Base-by-base conservation (phyloP, 1,140 invertebrate genomes). In the Bombus impatiens region DNA sequence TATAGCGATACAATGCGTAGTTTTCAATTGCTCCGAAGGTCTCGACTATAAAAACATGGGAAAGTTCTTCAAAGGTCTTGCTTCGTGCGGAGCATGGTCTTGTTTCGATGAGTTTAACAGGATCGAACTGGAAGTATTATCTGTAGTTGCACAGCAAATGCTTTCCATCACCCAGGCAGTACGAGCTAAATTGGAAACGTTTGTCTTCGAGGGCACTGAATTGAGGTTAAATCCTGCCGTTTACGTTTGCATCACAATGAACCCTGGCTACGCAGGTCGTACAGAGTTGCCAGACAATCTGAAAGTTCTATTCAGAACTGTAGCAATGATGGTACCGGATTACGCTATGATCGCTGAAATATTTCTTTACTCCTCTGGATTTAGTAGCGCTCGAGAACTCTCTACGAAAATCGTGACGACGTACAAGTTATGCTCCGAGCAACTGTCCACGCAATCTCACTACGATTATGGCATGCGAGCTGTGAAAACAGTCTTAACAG, bases 71-170 rank as follows among this genome's bases (percentile, higher is more conserved):
- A 98, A 98, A 94, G 98, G 98, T 37, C 93, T 99, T 6, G 98
- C 98, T 13, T 97, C 98, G 10, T 98, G 96, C 92, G 98, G 98
- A 0, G 98, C 98, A 0, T 99, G 98, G 98, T 98, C 97, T 0
- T 99, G 98, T 93, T 99, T 99, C 92, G 98, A 99, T 92, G 98
- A 99, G 95, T 99, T 99, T 93, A 99, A 99, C 93, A 95, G 98
- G n/a, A 98, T 99, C 87, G 98, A 99, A 88, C 95, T 99, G 71
- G 98, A 99, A 95, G 97, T 98, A 9, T 92, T 98, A 0, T 98
- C 97, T 0, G 97, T 98, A 0, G 96, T 98, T 0, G 97, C 97
- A 0, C 97, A 98, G 93, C 98, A 99, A 94, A 98, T 98, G 85
- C 93, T 98, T 28, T 97, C 96, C 87, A 98, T 98, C 78, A 95